Evolutionary conservation across 1,140 invertebrate species (phyloP), one percentile per base, ranked within the genome.

Genomic region (Drosophila mayri): DNA sequence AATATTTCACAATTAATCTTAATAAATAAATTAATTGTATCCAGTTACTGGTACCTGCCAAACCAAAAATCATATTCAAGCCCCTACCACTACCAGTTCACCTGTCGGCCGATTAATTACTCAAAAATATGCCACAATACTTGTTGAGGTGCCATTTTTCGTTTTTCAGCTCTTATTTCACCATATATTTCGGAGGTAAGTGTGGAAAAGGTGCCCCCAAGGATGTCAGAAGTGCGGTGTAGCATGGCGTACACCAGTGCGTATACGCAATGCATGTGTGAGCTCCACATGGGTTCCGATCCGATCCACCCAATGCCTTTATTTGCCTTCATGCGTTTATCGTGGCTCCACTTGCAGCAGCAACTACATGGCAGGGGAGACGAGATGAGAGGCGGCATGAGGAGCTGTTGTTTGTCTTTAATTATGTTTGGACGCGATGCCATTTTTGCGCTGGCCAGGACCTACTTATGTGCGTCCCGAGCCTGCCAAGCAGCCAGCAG

Each of bases 351-450:
- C 44, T 52, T 57, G 43, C 59, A 50, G 41, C 30, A 44, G 20
- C 62, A 66, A 49, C 72, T 80, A 59, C 73, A 74, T 11, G 40
- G 14, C 28, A 18, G 10, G 10, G 40, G 37, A n/a, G 20, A 11
- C 18, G 52, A 16, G 52, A 7, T 16, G 47, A 18, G 47, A 18
- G 46, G 28, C 47, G 25, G 25, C 28, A 7, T 3, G 50, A 14
- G 9, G 52, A 61, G 68, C 74, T 70, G 79, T 85, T 91, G 88
- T 91, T 91, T 91, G 84, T 82, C 84, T 91, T 91, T 91, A 91
- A 91, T 91, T 91, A 91, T 91, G 85, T 85, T 90, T 88, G 88
- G 79, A 76, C 82, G 81, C 81, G 70, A 76, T 76, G 71, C 66
- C 88, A 79, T 71, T 84, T 87, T 87, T 76, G 83, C 59, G 40